Evolutionary conservation across 2,113 vertebrate genomes (phyloP).

Genomic region (Burhinus oedicnemus): DNA sequence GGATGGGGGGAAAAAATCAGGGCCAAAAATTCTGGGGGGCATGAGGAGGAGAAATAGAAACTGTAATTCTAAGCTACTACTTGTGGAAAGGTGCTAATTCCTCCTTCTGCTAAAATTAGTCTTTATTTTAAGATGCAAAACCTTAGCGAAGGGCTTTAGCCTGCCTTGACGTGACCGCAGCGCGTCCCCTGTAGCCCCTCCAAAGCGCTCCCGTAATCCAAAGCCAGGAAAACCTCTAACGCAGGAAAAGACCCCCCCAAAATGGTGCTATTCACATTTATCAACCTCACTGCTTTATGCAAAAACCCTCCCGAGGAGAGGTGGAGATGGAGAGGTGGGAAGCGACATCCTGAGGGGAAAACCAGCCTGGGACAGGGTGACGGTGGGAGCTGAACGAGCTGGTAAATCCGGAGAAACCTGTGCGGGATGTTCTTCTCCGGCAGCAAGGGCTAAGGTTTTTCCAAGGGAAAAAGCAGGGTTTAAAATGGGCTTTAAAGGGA

Average conservation of each 20-base stretch:
- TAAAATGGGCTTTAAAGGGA: neutral
- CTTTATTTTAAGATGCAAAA: neutral
- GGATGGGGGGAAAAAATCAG: neutral
- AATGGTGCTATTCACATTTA: rapidly evolving
- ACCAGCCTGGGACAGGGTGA: neutral
- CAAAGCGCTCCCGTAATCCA: rapidly evolving
- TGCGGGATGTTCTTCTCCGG: neutral
- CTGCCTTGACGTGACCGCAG: neutral
- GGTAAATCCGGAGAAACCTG: neutral
- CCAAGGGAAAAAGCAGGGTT: neutral
- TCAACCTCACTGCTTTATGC: too few relatives aligned
- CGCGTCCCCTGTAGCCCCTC: neutral
- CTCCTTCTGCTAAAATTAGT: neutral
- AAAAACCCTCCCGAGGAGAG: neutral
- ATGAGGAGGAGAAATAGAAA: neutral
- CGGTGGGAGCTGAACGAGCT: neutral
- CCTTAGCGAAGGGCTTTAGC: neutral
- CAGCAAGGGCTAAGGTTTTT: neutral
- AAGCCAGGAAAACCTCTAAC: neutral
- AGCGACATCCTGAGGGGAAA: neutral
- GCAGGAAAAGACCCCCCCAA: neutral
- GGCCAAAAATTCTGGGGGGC: neutral
- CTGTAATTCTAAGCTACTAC: neutral
- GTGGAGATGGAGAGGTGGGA: neutral
- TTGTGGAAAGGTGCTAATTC: neutral